These are phyloP conservation scores for Centropristis striata DNA, from an alignment of 2,113 vertebrate species.

Conservation along the genomic window DNA sequence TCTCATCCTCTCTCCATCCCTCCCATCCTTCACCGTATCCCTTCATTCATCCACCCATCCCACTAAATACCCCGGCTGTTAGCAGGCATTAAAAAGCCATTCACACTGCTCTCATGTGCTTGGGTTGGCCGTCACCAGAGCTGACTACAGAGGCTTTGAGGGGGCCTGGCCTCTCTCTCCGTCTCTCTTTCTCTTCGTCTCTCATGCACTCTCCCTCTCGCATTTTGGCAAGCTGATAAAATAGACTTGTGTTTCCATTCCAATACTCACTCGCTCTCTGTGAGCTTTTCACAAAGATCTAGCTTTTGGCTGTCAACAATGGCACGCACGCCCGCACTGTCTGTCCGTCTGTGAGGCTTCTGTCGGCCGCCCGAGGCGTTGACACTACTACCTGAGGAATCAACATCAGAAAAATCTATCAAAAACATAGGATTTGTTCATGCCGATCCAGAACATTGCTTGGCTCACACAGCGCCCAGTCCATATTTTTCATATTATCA, in stretches of 20 bases:
- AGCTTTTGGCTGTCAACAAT: constrained; percentile 60
- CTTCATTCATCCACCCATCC: constrained; percentile 54
- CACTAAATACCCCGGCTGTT: constrained; percentile 75
- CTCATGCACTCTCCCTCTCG: constrained; percentile 40
- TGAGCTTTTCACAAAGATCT: constrained; percentile 51
- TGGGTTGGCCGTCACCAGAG: constrained; percentile 75
- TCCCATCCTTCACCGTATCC: constrained; percentile 50
- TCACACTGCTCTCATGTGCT: constrained; percentile 77
- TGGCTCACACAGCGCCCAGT: constrained; percentile 33
- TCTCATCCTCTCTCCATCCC: constrained; percentile 54
- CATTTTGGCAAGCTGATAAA: constrained; percentile 69
- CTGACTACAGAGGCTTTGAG: constrained; percentile 66
- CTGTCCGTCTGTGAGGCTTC: constrained; percentile 38
- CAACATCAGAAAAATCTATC: constrained; percentile 52
- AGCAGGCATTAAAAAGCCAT: constrained; percentile 84
- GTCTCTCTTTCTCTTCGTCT: constrained; percentile 52
- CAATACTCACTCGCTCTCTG: constrained; percentile 47
- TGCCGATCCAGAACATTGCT: constrained; percentile 56
- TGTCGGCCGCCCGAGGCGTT: constrained; percentile 33
- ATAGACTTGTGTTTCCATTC: constrained; percentile 68
- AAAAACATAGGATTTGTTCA: constrained; percentile 65
- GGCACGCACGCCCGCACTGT: constrained; percentile 32
- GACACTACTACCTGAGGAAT: constrained; percentile 71
- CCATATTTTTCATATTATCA: constrained; percentile 71
- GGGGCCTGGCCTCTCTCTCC: constrained; percentile 45